A percentile compares a stretch with the other conserved stretches of the same genome.
These are phyloP conservation scores for Megaleporinus macrocephalus DNA, from an alignment of 2,113 vertebrate species.

Conservation along the genomic window DNA sequence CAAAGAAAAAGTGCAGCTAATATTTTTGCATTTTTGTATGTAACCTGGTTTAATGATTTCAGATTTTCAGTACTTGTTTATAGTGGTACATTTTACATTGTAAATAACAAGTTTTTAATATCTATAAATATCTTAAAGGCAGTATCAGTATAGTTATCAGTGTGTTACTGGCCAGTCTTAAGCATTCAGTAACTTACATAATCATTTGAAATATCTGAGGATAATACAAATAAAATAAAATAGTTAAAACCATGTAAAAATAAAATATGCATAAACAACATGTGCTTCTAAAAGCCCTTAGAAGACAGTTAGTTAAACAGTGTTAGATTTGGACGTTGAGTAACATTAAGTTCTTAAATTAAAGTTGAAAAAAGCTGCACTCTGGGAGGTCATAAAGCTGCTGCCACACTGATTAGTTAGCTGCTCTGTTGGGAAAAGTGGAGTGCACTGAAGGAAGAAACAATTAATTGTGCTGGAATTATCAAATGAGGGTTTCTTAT, in stretches of 20 bases:
- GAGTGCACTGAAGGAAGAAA: constrained; percentile 20
- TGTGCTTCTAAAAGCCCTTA: too few species aligned
- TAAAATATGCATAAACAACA: too few species aligned
- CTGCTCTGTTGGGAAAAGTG: constrained; percentile 20
- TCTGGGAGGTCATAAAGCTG: constrained; percentile 20
- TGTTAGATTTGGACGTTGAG: not conserved
- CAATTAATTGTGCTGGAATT: constrained; percentile 14
- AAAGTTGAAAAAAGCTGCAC: constrained; percentile 19
- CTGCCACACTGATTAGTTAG: constrained; percentile 29
- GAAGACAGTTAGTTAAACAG: not conserved
- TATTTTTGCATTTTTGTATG: too few species aligned
- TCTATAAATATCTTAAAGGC: too few species aligned
- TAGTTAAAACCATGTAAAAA: too few species aligned
- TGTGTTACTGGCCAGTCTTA: not conserved
- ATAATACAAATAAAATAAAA: not conserved
- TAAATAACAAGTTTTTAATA: too few species aligned
- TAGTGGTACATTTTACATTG: too few species aligned
- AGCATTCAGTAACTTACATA: not conserved
- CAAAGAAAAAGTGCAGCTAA: too few species aligned
- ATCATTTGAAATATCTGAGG: too few species aligned
- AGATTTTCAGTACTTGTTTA: too few species aligned
- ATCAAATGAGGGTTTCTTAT: constrained; percentile 6
- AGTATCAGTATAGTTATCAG: too few species aligned
- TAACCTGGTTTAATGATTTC: too few species aligned
- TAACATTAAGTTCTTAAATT: constrained; percentile 19